Percentiles rank a stretch among this genome's conserved stretches.
phyloP scores from a whole-genome alignment of 1,140 invertebrate species.

The Zophobas atratus region DNA sequence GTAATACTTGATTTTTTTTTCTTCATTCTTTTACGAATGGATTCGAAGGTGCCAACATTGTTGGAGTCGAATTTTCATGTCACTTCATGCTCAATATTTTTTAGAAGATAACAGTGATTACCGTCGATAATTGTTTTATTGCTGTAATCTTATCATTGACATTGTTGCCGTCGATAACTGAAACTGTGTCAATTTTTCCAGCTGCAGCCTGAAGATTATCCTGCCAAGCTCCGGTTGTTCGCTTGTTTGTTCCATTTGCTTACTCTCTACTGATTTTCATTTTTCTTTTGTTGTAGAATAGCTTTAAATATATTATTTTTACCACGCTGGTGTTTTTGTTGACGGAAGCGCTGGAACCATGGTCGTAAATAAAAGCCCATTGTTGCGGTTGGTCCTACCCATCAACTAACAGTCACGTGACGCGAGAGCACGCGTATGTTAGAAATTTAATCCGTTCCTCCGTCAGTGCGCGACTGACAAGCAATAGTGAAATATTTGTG shows the following conservation, averaged over 20 bases:
- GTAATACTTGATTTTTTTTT: no score
- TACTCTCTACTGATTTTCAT: not conserved
- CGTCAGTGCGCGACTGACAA: conserved; percentile 39
- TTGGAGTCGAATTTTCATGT: no score
- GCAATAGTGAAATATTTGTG: conserved; percentile 25
- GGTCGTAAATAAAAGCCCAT: conserved; percentile 28
- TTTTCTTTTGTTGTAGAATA: conserved; percentile 27
- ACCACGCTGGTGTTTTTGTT: conserved; percentile 17
- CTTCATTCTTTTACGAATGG: no score
- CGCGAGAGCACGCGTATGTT: conserved; percentile 32
- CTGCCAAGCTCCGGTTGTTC: no score
- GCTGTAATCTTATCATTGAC: no score
- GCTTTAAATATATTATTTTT: conserved; percentile 42
- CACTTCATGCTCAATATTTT: no score
- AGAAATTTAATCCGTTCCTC: conserved; percentile 40
- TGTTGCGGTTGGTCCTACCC: conserved; percentile 33
- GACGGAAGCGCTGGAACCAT: conserved; percentile 29
- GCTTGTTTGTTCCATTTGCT: conserved; percentile 17
- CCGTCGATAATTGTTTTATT: no score
- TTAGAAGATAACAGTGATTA: no score
- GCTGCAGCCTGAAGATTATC: conserved; percentile 40
- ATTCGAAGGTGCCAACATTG: no score
- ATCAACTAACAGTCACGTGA: conserved; percentile 37
- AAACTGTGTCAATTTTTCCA: conserved; percentile 12
- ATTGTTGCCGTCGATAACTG: no score